A percentile compares a stretch with the other conserved stretches of the same genome.
phyloP scores from a whole-genome alignment of 2,888 invertebrate species.

The Volucella zonaria region DNA sequence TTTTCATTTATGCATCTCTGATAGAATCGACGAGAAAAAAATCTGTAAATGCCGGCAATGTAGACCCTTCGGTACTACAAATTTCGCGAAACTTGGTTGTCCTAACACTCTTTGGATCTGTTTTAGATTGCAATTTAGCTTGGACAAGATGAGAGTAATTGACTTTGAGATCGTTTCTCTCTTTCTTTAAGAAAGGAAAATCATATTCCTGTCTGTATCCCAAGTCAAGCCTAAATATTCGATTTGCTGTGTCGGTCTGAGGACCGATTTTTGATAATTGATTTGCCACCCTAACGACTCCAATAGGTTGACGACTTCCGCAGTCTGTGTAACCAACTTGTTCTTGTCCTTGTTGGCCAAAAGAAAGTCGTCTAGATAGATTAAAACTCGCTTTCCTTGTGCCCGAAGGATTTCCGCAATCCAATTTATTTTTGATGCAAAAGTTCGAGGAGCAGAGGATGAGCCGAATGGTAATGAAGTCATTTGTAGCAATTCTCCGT shows the following conservation, averaged over 20 bases:
- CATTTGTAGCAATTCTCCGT: constrained; percentile 32
- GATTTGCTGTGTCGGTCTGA: constrained; percentile 15
- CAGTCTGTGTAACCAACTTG: constrained; percentile 39
- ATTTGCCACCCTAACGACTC: constrained; percentile 20
- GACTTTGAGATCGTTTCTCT: not conserved
- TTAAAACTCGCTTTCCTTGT: constrained; percentile 8
- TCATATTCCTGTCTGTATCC: constrained; percentile 8
- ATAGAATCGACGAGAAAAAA: constrained; percentile 23
- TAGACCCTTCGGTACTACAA: not conserved
- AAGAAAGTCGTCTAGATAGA: constrained; percentile 41
- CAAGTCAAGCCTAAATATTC: constrained; percentile 33
- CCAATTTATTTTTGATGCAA: constrained; percentile 45
- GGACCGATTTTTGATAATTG: constrained; percentile 30
- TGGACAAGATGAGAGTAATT: not conserved
- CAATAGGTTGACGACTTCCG: constrained; percentile 35
- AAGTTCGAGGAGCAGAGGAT: constrained; percentile 20
- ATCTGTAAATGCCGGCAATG: constrained; percentile 1
- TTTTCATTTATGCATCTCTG: constrained; percentile 2
- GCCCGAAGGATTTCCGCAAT: constrained; percentile 35
- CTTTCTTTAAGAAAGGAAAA: constrained; percentile 8
- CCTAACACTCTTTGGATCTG: not conserved
- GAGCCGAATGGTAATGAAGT: constrained; percentile 38
- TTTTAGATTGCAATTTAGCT: not conserved
- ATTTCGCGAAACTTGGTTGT: constrained; percentile 1
- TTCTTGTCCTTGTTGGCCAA: constrained; percentile 32